phyloP scores from a whole-genome alignment of 1,140 invertebrate species.

The Heterodera carotae region DNA sequence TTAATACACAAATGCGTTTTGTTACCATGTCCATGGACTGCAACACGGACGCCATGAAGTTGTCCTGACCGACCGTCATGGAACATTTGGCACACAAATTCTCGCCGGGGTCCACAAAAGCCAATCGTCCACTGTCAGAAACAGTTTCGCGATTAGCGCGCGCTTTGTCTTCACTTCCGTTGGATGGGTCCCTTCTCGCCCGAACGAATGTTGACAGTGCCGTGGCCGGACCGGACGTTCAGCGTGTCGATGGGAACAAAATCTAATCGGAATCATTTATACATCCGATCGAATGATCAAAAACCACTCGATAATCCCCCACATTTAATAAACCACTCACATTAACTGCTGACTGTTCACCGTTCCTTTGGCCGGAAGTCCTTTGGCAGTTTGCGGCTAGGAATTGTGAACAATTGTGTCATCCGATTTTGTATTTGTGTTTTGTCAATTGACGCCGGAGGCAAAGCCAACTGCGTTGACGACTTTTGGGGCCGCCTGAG shows the following conservation, averaged over 20 bases:
- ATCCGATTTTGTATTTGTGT: background rate
- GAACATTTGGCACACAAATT: slow-evolving; percentile 47
- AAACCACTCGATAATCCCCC: background rate
- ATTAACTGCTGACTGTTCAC: slow-evolving; percentile 4
- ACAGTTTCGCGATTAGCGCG: slow-evolving; percentile 16
- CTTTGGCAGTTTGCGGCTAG: background rate
- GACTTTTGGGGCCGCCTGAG: slow-evolving; percentile 14
- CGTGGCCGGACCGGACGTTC: slow-evolving; percentile 21
- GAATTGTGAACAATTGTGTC: no score
- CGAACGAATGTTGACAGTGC: slow-evolving; percentile 1
- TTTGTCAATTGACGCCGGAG: slow-evolving; percentile 1
- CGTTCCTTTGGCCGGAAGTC: background rate
- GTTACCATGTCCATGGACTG: slow-evolving; percentile 50
- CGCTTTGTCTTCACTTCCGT: background rate
- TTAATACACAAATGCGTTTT: no score
- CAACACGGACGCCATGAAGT: slow-evolving; percentile 25
- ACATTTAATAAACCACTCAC: background rate
- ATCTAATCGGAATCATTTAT: no score
- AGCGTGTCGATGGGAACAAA: no score
- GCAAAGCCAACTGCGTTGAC: slow-evolving; percentile 21
- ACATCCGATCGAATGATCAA: no score
- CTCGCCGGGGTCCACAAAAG: slow-evolving; percentile 31
- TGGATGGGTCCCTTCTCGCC: background rate
- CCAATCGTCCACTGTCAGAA: slow-evolving; percentile 24
- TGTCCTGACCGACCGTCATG: slow-evolving; percentile 27